Conservation (phyloP, 2,797 vertebrate genomes). For the Apodemus agrarius region DNA sequence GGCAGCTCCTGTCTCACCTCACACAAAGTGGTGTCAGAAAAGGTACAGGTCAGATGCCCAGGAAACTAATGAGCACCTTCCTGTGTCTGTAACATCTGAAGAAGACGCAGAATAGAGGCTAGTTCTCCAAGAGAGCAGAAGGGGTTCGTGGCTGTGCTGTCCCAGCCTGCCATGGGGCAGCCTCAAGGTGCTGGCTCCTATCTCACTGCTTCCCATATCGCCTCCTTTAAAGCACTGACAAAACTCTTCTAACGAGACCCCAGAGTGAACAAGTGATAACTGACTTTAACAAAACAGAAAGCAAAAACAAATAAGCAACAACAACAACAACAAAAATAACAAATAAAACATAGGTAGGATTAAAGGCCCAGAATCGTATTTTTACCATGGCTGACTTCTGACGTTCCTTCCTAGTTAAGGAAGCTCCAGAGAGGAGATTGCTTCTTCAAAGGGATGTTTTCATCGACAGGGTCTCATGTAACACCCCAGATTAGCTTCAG, state of each 20-base stretch:
- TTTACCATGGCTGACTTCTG: not conserved
- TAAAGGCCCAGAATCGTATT: not conserved
- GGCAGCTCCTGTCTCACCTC: not conserved
- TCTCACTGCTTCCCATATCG: not conserved
- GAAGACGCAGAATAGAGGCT: not conserved
- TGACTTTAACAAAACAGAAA: not conserved
- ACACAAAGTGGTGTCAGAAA: not conserved
- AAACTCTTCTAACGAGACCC: not conserved
- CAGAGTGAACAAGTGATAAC: not conserved
- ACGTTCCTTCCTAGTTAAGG: not conserved
- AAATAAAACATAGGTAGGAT: not conserved
- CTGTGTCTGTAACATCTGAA: not conserved
- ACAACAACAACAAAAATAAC: not conserved
- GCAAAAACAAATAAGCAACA: not conserved
- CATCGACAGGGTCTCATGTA: too few species aligned
- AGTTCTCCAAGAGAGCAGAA: not conserved
- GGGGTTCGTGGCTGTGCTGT: not conserved
- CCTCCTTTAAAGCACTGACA: not conserved
- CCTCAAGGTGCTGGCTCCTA: not conserved
- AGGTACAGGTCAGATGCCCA: not conserved
- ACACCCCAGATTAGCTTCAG: not conserved
- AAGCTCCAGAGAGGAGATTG: not conserved
- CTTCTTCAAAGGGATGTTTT: not conserved
- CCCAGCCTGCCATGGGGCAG: too few species aligned
- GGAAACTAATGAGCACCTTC: not conserved